These are phyloP conservation scores for Strix aluco DNA, from an alignment of 2,113 vertebrate genomes.

Conservation along the genomic window DNA sequence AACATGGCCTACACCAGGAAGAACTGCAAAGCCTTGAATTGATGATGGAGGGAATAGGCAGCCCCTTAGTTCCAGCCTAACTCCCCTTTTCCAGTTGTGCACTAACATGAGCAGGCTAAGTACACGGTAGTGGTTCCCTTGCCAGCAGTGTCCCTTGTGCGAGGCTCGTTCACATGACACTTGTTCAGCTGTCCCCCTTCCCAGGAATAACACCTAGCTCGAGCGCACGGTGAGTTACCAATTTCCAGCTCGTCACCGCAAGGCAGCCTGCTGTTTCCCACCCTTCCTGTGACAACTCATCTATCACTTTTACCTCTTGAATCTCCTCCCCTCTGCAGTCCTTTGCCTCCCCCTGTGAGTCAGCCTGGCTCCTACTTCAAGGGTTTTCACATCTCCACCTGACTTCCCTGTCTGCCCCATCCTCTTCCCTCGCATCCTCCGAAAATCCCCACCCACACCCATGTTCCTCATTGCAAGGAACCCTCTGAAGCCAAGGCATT, in stretches of 20 bases:
- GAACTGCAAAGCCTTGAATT: not conserved
- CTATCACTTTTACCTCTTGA: not conserved
- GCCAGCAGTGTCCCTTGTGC: not conserved
- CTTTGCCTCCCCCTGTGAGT: not conserved
- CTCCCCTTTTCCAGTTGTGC: not conserved
- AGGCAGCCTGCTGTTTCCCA: not conserved
- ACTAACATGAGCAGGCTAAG: accelerated
- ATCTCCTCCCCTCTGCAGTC: not conserved
- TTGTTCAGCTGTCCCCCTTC: not conserved
- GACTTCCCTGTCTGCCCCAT: not conserved
- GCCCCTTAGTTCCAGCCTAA: not conserved
- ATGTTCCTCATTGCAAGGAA: not conserved
- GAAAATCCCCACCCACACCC: not conserved
- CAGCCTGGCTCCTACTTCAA: not conserved
- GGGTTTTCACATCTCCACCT: not conserved
- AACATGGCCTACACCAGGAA: not conserved
- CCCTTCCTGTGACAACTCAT: not conserved
- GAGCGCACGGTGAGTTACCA: accelerated
- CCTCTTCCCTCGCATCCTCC: not conserved
- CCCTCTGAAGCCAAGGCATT: not conserved
- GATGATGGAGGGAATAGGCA: not conserved
- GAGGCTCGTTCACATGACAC: not conserved
- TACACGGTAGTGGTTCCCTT: accelerated
- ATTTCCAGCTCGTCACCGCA: not conserved
- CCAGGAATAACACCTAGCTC: not conserved